Evolutionary conservation across 2,888 invertebrate genomes (phyloP).

Genomic region (Cerceris ruficornis): DNA sequence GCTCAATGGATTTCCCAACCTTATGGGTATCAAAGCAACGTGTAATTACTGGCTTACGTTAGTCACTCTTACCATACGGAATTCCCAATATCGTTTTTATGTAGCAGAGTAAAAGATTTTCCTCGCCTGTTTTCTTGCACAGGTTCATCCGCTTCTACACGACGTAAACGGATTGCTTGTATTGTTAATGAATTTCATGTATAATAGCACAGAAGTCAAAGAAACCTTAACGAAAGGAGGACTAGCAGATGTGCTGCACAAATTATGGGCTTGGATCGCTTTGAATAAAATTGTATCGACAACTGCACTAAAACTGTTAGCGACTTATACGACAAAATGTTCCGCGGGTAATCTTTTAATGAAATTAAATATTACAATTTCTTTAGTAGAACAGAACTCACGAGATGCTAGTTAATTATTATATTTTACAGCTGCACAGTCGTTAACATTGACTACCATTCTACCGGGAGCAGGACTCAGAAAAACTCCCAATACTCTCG

Average conservation of each 20-base stretch:
- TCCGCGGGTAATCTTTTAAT: constrained; percentile 82
- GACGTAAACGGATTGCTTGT: constrained; percentile 84
- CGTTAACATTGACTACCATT: constrained; percentile 83
- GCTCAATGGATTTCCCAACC: constrained; percentile 11
- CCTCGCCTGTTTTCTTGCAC: constrained; percentile 51
- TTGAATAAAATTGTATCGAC: constrained; percentile 83
- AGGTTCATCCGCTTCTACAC: constrained; percentile 83
- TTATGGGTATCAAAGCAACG: constrained; percentile 4
- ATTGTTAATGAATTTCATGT: constrained; percentile 85
- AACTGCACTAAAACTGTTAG: constrained; percentile 84
- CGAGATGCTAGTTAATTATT: not conserved
- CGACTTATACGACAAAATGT: constrained; percentile 86
- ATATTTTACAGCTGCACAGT: constrained; percentile 81
- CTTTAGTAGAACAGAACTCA: too few species aligned
- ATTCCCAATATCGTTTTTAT: constrained; percentile 17
- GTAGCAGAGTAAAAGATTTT: constrained; percentile 7
- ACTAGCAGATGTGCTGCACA: constrained; percentile 84
- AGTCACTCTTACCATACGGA: not conserved
- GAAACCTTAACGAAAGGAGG: constrained; percentile 83
- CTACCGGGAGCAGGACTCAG: constrained; percentile 83
- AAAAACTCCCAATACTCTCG: constrained; percentile 82
- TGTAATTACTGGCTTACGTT: not conserved
- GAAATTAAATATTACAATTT: constrained; percentile 19
- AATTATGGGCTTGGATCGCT: constrained; percentile 87
- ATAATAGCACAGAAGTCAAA: constrained; percentile 84